Percentiles rank a stretch among this genome's conserved stretches.
Evolutionary conservation across 2,888 invertebrate species (phyloP).

Genomic region (Caenorhabditis sp.): DNA sequence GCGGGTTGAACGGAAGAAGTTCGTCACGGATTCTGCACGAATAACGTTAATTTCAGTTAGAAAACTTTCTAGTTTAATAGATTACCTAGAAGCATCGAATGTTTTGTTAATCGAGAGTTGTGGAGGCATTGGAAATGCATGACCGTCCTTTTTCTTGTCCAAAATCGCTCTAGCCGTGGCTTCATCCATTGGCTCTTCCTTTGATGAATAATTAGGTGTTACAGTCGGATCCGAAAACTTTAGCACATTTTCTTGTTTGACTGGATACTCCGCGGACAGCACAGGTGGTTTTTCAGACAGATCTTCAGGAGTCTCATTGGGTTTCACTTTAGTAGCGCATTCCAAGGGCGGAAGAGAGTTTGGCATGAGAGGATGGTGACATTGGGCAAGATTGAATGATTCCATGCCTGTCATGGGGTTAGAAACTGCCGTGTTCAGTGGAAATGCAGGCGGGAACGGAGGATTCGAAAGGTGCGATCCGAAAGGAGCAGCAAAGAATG

Average conservation of each 20-base stretch:
- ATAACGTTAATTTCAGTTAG: not conserved
- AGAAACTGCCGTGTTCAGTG: slow-evolving; percentile 14
- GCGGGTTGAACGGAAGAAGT: not conserved
- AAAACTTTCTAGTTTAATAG: not conserved
- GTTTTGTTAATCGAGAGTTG: not conserved
- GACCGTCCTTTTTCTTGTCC: not conserved
- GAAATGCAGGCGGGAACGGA: slow-evolving; percentile 17
- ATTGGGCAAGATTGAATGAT: slow-evolving; percentile 22
- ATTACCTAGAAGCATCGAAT: slow-evolving; percentile 13
- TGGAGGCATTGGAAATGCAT: not conserved
- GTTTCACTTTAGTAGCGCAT: not conserved
- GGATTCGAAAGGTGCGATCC: slow-evolving; percentile 22
- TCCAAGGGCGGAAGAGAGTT: not conserved
- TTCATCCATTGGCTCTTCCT: slow-evolving; percentile 8
- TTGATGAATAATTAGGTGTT: too few species aligned
- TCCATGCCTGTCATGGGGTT: slow-evolving; percentile 30
- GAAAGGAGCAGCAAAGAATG: slow-evolving; percentile 25
- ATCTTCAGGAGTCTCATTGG: not conserved
- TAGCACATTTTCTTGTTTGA: slow-evolving; percentile 3
- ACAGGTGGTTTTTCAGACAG: slow-evolving; percentile 39
- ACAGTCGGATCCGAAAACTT: too few species aligned
- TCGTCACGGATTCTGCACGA: slow-evolving; percentile 29
- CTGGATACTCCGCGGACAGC: slow-evolving; percentile 27
- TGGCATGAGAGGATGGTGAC: not conserved
- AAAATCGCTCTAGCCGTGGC: not conserved